Conservation (phyloP, 2,797 vertebrate species). For the Ciconia nigra region DNA sequence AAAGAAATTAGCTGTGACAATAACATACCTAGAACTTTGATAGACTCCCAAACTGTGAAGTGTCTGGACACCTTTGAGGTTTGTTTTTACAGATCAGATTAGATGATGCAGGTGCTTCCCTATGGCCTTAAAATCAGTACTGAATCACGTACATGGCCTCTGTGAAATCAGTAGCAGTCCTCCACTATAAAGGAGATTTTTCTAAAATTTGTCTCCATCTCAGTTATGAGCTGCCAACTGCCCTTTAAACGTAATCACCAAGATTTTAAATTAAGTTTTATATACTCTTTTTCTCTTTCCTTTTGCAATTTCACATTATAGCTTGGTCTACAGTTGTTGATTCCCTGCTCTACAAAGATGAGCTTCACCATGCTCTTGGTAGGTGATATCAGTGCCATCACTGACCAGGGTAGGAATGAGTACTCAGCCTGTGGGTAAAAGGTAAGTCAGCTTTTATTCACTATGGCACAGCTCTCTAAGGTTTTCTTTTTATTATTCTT, state of each 20-base stretch:
- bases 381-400: slow-evolving; percentile 66
- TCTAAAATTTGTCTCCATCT: neutral
- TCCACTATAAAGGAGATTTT: neutral
- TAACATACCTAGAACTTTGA: neutral
- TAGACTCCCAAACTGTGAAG: neutral
- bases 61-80: neutral
- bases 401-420: slow-evolving; percentile 64
- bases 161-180: neutral
- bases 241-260: slow-evolving; percentile 6
- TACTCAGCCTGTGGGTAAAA: slow-evolving; percentile 56
- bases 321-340: slow-evolving; percentile 64
- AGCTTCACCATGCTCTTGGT: slow-evolving; percentile 61
- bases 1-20: neutral
- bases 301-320: slow-evolving; percentile 63
- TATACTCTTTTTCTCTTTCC: slow-evolving; percentile 65
- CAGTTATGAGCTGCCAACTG: slow-evolving; percentile 16
- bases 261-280: slow-evolving; percentile 57
- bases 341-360: slow-evolving; percentile 63
- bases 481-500: slow-evolving; percentile 28
- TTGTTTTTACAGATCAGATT: neutral
- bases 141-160: neutral
- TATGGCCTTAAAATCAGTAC: neutral
- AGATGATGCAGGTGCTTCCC: neutral
- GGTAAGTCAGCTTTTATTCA: slow-evolving; percentile 68
- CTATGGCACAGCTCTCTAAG: slow-evolving; percentile 62